Conservation (phyloP, 1,140 invertebrate species). For the Ostrea edulis region DNA sequence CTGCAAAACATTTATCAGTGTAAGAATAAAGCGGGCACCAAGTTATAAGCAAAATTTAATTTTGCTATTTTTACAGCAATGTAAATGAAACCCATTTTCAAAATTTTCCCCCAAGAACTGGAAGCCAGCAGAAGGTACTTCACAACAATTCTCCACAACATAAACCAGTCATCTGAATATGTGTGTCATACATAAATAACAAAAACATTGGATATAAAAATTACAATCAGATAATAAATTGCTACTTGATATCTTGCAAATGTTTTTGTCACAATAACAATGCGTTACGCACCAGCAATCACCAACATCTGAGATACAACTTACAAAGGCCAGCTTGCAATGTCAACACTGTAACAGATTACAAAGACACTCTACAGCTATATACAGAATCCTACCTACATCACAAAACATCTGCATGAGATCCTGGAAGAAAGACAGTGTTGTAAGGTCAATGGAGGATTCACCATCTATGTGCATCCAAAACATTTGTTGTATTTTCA, state of each 20-base stretch:
- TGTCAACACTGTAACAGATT: not conserved
- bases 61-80: not conserved
- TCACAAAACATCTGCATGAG: constrained; percentile 30
- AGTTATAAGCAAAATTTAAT: not conserved
- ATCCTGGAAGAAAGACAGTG: constrained; percentile 16
- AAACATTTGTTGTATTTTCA: not conserved
- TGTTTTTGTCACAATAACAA: not conserved
- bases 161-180: not conserved
- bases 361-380: not conserved
- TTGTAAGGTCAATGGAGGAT: not conserved
- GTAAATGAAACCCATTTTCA: not conserved
- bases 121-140: not conserved
- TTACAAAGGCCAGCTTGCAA: constrained; percentile 16
- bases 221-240: not conserved
- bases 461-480: not conserved
- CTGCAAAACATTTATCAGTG: not conserved
- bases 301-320: not conserved
- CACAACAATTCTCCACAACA: not conserved
- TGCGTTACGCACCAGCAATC: not conserved
- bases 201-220: not conserved
- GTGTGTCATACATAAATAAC: not conserved
- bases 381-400: constrained; percentile 21
- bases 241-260: not conserved
- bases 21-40: too few relatives aligned
- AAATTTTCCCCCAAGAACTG: not conserved